phyloP scores from a whole-genome alignment of 1,140 invertebrate genomes.

The Lasioglossum baleicum region DNA sequence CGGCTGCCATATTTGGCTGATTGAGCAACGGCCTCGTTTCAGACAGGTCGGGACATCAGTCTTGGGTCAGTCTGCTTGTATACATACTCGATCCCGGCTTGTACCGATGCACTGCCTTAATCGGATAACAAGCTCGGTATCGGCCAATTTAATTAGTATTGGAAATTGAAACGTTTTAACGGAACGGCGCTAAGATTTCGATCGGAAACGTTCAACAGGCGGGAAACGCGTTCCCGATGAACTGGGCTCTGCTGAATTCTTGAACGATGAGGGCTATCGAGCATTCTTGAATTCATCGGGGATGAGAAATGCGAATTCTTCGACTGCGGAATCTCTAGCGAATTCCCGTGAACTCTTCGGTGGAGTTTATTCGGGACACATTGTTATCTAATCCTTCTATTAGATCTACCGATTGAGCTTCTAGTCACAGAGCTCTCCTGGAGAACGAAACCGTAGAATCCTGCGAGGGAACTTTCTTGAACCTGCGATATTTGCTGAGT shows the following conservation, averaged over 20 bases:
- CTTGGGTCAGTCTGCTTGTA: constrained; percentile 8
- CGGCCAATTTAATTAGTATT: constrained; percentile 34
- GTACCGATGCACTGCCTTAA: constrained; percentile 25
- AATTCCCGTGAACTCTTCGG: too few species aligned
- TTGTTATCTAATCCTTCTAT: too few species aligned
- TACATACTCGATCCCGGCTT: background rate
- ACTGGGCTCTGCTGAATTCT: background rate
- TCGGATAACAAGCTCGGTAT: background rate
- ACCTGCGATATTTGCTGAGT: too few species aligned
- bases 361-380: too few species aligned
- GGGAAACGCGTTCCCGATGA: background rate
- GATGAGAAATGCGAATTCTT: too few species aligned
- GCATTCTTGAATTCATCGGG: background rate
- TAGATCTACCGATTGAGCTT: too few species aligned
- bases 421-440: too few species aligned
- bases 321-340: too few species aligned
- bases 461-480: too few species aligned
- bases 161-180: constrained; percentile 29
- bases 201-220: background rate
- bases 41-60: constrained; percentile 35
- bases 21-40: constrained; percentile 62
- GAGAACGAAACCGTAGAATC: too few species aligned
- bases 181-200: background rate
- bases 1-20: constrained; percentile 53
- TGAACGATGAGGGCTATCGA: background rate